A percentile compares a stretch with the other conserved stretches of the same genome.
These are phyloP conservation scores for Pocota personata DNA, from an alignment of 2,888 invertebrate genomes.

Conservation along the genomic window DNA sequence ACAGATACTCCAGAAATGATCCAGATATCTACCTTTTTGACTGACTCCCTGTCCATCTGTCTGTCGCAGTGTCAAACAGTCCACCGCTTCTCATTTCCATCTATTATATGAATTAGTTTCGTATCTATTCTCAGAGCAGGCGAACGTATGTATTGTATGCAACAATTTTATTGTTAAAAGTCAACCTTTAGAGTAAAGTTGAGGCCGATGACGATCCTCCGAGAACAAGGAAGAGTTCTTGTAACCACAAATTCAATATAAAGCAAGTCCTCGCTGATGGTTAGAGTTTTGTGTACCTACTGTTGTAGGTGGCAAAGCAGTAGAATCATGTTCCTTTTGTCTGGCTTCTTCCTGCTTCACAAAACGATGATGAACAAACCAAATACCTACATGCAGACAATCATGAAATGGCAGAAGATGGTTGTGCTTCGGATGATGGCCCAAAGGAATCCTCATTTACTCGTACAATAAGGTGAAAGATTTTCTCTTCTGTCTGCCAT, in stretches of 20 bases:
- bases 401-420: constrained; percentile 5
- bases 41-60: not conserved
- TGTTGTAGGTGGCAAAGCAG: constrained; percentile 7
- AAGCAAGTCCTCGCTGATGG: not conserved
- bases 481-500: not conserved
- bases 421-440: not conserved
- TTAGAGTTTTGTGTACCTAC: not conserved
- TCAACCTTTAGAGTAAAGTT: not conserved
- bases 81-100: constrained; percentile 12
- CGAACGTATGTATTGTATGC: constrained; percentile 23
- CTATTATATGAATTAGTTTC: not conserved
- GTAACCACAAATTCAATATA: constrained; percentile 6
- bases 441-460: constrained; percentile 25
- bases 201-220: not conserved
- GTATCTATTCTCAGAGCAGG: not conserved
- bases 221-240: not conserved
- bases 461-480: not conserved
- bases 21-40: not conserved
- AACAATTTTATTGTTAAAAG: constrained; percentile 8
- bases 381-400: constrained; percentile 8
- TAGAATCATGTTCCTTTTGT: constrained; percentile 5
- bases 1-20: too few species aligned
- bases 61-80: not conserved
- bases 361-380: not conserved
- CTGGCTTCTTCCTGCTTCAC: not conserved